phyloP scores from a whole-genome alignment of 2,113 vertebrate genomes.

The Clarias macrocephalus region DNA sequence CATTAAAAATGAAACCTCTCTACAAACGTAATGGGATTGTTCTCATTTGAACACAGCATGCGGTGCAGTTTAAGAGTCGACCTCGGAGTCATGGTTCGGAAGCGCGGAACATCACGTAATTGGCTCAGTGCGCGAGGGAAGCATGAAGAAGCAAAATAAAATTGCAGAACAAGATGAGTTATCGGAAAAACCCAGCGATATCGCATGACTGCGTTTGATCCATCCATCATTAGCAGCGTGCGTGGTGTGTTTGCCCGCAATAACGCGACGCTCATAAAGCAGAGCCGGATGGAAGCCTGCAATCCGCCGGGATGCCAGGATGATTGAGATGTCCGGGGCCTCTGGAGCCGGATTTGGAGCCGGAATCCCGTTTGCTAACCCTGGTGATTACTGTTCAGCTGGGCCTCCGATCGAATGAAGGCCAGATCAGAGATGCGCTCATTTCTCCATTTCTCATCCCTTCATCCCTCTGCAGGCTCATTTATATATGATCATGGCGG shows the following conservation, averaged over 20 bases:
- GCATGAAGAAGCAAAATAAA: background rate
- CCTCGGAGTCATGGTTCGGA: background rate
- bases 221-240: conserved; percentile 36
- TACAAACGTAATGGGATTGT: background rate
- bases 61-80: background rate
- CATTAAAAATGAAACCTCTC: no score
- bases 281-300: conserved; percentile 16
- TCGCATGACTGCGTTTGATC: background rate
- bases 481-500: conserved; percentile 32
- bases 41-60: background rate
- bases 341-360: conserved; percentile 60
- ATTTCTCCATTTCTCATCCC: conserved; percentile 33
- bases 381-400: conserved; percentile 74
- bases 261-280: conserved; percentile 15
- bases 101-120: background rate
- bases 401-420: conserved; percentile 67
- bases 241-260: background rate
- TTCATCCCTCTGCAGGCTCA: conserved; percentile 32
- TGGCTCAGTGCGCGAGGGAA: background rate
- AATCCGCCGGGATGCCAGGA: conserved; percentile 44
- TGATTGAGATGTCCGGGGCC: conserved; percentile 63
- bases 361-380: conserved; percentile 75
- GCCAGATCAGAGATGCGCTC: conserved; percentile 23
- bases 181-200: conserved; percentile 7
- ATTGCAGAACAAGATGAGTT: background rate